phyloP scores from a whole-genome alignment of 2,888 invertebrate genomes.

The Rotaria macrura region DNA sequence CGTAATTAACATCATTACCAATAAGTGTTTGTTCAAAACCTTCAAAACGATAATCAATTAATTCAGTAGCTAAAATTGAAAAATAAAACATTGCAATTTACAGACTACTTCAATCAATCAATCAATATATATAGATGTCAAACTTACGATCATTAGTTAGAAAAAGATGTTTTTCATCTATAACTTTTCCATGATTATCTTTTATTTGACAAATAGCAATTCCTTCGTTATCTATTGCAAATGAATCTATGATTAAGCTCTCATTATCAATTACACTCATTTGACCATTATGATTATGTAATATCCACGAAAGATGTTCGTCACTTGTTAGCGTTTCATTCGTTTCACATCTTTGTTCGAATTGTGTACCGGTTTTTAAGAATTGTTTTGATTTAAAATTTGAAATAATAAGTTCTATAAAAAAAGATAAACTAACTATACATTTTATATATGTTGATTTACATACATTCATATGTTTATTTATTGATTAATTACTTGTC shows the following conservation, averaged over 20 bases:
- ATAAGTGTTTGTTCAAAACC: neutral
- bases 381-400: neutral
- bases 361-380: neutral
- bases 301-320: neutral
- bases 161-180: neutral
- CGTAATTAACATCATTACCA: neutral
- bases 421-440: too few species aligned
- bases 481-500: neutral
- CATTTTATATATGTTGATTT: too few species aligned
- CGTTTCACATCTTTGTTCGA: neutral
- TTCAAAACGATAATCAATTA: neutral
- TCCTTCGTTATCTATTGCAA: neutral
- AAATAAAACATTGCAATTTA: too few species aligned
- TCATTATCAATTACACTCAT: neutral
- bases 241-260: neutral
- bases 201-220: constrained; percentile 17
- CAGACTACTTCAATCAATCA: too few species aligned
- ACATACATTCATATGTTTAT: too few species aligned
- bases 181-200: neutral
- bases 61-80: neutral
- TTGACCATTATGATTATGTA: neutral
- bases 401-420: neutral
- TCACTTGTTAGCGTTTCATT: neutral
- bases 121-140: neutral
- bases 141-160: neutral